Base-by-base conservation (phyloP, 2,113 vertebrate species). In the Pelvicachromis taeniatus region DNA sequence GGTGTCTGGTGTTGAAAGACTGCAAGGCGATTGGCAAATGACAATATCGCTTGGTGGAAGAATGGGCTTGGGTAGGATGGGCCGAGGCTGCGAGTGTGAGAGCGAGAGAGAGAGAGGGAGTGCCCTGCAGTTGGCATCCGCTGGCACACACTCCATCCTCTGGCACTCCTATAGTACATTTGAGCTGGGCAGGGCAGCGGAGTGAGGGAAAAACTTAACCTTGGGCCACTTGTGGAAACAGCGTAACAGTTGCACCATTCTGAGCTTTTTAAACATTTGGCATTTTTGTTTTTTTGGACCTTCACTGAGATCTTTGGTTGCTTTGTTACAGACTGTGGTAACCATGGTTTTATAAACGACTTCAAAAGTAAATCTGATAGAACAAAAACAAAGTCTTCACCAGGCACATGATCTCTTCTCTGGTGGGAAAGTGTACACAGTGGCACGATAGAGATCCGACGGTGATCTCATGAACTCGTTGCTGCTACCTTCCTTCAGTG, bases 161-260 rank as follows among this genome's bases (percentile, higher is more conserved):
- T 85, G 80, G 73, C 82, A 81, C 85, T 82, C 31, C n/a, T 48
- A 12, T 52, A 42, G 84, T 68, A 45, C 84, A 89, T 61, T 65
- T 73, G 70, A 90, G 83, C 85, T 53, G 90, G 87, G 93, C 80
- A 85, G 90, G 82, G 93, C 79, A 84, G 77, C 86, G 75, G 58
- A 45, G 73, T 68, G 84, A 82, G 77, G 87, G 59, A 78, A 87
- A 92, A 91, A 85, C 85, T 88, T 89, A 88, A 88, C 87, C 84
- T 85, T 85, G 83, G 73, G 84, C 68, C 80, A 53, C 70, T 81
- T 50, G 17, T 89, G 87, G 86, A 85, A 70, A 88, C 55, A 31
- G 59, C 80, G 11, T 45, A 85, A 89, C 88, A 86, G 63, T 68
- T 29, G 82, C 13, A 75, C 78, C 70, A 81, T 83, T 87, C 54